Conservation (phyloP, 2,797 vertebrate genomes). For the Lacerta viridis region DNA sequence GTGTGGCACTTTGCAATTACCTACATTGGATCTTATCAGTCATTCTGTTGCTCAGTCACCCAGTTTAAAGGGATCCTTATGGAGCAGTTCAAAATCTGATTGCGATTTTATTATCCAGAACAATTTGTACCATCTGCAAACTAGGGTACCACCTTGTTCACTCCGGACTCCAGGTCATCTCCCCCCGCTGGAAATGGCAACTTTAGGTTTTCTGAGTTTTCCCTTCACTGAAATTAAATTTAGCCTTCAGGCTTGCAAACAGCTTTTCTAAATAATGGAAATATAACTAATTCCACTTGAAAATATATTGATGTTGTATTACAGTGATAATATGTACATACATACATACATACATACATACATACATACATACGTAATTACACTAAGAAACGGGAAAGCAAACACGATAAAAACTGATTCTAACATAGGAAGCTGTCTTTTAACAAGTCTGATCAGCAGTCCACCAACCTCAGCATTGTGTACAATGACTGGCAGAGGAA, state of each 20-base stretch:
- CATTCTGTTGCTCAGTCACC: conserved; percentile 12
- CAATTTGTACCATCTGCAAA: conserved; percentile 2
- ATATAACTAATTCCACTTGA: conserved; percentile 6
- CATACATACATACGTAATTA: neutral
- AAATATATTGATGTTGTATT: neutral
- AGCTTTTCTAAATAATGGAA: neutral
- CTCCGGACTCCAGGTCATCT: neutral
- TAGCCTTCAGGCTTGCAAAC: conserved; percentile 34
- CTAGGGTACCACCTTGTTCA: neutral
- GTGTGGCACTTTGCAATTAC: conserved; percentile 1
- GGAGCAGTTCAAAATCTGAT: neutral
- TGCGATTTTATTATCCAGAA: neutral
- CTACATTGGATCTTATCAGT: neutral
- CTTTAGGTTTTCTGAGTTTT: conserved; percentile 33
- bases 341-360: too few relatives aligned
- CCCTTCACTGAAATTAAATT: conserved; percentile 38
- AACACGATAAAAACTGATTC: neutral
- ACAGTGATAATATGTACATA: neutral
- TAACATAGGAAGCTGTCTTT: neutral
- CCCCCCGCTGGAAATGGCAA: neutral
- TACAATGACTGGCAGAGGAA: too few relatives aligned
- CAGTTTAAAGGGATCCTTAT: neutral
- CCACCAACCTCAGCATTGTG: too few relatives aligned
- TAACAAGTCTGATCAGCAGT: too few relatives aligned
- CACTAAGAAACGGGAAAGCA: neutral